These are phyloP conservation scores for Glaucopsyche alexis DNA, from an alignment of 2,888 invertebrate species.

Conservation along the genomic window DNA sequence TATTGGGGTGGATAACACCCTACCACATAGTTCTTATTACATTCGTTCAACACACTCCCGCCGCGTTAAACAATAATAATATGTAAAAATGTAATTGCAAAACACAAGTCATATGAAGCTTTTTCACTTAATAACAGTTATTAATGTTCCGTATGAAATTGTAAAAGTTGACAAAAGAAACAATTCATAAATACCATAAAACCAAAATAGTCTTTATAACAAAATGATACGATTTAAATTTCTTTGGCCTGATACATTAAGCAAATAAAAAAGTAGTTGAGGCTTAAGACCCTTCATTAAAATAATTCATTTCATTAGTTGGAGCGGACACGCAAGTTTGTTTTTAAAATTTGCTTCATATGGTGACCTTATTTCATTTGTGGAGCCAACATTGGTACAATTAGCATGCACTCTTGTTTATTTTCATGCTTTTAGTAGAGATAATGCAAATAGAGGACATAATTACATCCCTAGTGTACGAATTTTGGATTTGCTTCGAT, in stretches of 20 bases:
- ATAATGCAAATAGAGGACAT: constrained; percentile 37
- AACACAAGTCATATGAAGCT: constrained; percentile 41
- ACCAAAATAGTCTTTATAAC: constrained; percentile 28
- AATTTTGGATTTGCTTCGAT: not conserved
- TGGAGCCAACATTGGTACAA: constrained; percentile 39
- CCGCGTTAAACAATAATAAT: no score
- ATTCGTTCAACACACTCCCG: no score
- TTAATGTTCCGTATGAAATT: constrained; percentile 43
- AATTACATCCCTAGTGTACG: not conserved
- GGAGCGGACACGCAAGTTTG: constrained; percentile 60
- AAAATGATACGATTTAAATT: constrained; percentile 19
- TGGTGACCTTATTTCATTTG: constrained; percentile 42
- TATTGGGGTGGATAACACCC: no score
- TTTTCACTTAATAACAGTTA: constrained; percentile 51
- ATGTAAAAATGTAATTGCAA: constrained; percentile 24
- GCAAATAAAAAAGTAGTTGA: constrained; percentile 40
- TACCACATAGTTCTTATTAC: no score
- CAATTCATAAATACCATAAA: not conserved
- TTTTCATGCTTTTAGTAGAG: constrained; percentile 36
- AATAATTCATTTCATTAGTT: constrained; percentile 70
- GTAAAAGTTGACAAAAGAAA: constrained; percentile 34
- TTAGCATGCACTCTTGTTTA: constrained; percentile 35
- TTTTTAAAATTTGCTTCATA: constrained; percentile 62
- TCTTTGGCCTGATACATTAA: constrained; percentile 10
- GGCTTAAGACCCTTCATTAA: constrained; percentile 57